These are phyloP conservation scores for Meleagris gallopavo DNA, from an alignment of 2,113 vertebrate genomes.

Conservation along the genomic window DNA sequence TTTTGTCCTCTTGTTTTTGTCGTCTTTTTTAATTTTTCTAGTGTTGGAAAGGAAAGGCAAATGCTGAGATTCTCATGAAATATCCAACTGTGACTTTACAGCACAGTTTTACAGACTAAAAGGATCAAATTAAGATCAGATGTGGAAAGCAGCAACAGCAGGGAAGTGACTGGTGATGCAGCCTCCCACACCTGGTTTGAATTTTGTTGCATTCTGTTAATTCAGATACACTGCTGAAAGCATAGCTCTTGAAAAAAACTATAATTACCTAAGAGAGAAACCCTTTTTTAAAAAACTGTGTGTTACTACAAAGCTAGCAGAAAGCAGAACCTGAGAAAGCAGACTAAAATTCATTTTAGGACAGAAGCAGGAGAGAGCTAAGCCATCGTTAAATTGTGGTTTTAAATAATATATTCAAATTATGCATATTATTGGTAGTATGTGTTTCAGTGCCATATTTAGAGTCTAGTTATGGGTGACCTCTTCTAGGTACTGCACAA, in stretches of 20 bases:
- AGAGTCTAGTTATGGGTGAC: not conserved
- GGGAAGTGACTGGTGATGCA: not conserved
- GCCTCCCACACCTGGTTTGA: conserved; percentile 40
- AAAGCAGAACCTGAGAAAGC: not conserved
- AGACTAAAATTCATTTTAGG: not conserved
- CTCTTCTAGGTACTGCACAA: not conserved
- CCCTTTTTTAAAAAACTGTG: not conserved
- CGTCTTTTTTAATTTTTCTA: not conserved
- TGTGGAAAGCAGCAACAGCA: not conserved
- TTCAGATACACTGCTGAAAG: not conserved
- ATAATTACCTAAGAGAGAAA: not conserved
- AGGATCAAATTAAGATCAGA: conserved; percentile 33
- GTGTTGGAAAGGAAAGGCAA: not conserved
- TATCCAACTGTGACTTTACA: not conserved
- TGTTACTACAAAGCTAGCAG: not conserved
- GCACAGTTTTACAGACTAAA: not conserved
- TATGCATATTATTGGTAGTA: no score
- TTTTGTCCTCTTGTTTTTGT: not conserved
- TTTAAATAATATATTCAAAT: not conserved
- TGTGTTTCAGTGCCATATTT: not conserved
- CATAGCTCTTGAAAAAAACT: not conserved
- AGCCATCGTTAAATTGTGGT: not conserved
- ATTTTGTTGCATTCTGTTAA: conserved; percentile 11
- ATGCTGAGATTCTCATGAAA: not conserved
- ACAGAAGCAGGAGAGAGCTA: not conserved